These are phyloP conservation scores for Pheosia gnoma DNA, from an alignment of 2,888 invertebrate genomes.

Conservation along the genomic window DNA sequence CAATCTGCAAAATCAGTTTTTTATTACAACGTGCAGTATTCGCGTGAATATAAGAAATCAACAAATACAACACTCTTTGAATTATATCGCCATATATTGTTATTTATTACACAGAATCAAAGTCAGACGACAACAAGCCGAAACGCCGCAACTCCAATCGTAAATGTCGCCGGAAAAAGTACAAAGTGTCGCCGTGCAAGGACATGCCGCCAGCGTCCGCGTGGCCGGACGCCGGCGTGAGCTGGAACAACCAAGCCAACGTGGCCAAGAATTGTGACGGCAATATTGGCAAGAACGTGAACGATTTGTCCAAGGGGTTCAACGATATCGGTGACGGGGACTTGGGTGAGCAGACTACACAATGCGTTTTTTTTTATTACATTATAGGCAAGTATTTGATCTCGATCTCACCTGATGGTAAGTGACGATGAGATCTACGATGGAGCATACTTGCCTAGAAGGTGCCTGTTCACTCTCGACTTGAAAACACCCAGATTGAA, in stretches of 20 bases:
- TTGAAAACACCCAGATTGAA: no score
- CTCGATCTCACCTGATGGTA: no score
- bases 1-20: no score
- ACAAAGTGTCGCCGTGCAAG: slow-evolving; percentile 63
- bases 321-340: not conserved
- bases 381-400: no score
- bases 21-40: no score
- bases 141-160: slow-evolving; percentile 66
- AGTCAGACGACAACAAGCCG: slow-evolving; percentile 60
- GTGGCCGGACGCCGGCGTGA: slow-evolving; percentile 15
- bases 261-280: slow-evolving; percentile 52
- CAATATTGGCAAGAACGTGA: slow-evolving; percentile 70
- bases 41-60: no score
- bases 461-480: no score
- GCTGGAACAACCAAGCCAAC: slow-evolving; percentile 48
- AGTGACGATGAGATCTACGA: no score
- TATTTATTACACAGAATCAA: slow-evolving; percentile 36
- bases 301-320: slow-evolving; percentile 53
- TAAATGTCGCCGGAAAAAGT: slow-evolving; percentile 68
- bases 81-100: no score
- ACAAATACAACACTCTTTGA: no score
- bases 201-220: slow-evolving; percentile 35
- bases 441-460: no score
- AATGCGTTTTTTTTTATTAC: no score
- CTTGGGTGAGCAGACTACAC: not conserved